Base-by-base conservation (phyloP, 1,140 invertebrate genomes). In the Samia ricini region DNA sequence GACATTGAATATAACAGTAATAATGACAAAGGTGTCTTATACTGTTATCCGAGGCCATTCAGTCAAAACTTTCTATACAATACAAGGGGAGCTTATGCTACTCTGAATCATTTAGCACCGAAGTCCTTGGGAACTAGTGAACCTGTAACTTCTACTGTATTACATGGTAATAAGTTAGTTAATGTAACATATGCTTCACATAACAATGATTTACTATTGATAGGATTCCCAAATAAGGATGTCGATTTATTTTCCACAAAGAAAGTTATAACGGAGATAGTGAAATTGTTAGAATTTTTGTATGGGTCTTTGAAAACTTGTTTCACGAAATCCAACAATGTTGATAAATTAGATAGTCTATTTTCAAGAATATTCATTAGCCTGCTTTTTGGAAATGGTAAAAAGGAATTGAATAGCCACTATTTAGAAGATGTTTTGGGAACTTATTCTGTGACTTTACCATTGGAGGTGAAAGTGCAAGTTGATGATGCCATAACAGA, bases 401-500 rank as follows among this genome's bases (percentile, higher is more conserved):
- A 49, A 55, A 76, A 65, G 10, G 21, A 33, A 66, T 56, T 20
- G 22, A 59, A 71, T 24, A 72, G 57, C 70, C 20, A 21, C 18
- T 56, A 51, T 60, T 74, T 85, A 72, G 82, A 80, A 74, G 88
- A 86, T 63, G 70, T 90, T 8, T 72, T 85, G 20, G 92, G 91
- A 48, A 92, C 93, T 33, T 91, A 93, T 72, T 88, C 88, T 54
- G 83, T 96, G 42, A 91, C 92, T n/a, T 77, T 96, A 54, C 95
- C 95, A 2, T 92, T 94, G 76, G 95, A 96, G 71, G 94, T 94
- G 8, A 93, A 94, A 74, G 91, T 95, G 67, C 94, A 96, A 83
- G 93, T 96, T 58, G 95, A 96, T 76, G 94, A 95, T 83, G 95
- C 95, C 4, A 85, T 96, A 4, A 95, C 94, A 74, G 95, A 96